Evolutionary conservation across 2,888 invertebrate genomes (phyloP), one percentile per base, ranked within the genome.

Genomic region (Hypercompe scribonia): DNA sequence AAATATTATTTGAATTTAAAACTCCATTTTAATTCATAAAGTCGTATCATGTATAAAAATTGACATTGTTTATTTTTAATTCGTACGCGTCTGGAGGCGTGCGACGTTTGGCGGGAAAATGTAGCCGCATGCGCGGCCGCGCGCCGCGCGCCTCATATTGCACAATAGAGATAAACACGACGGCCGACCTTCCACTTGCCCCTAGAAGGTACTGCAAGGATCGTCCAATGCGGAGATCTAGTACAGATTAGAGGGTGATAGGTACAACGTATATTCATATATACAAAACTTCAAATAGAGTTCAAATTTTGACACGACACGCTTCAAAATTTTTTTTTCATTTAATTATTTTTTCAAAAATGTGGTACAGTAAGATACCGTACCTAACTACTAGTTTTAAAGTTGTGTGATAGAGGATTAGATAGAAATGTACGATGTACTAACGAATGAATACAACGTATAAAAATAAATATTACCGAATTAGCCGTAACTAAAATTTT

Each of bases 101-200:
- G 87, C 90, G 88, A 86, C 87, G 93, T 89, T 90, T 92, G 93
- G 94, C 94, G 94, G 93, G 93, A 94, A 94, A 94, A 93, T 94
- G 94, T 87, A 80, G 77, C 90, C 91, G 93, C 92, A 88, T 88
- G 92, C 90, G 92, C 92, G 88, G 89, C 88, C 76, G 80, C 82
- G 86, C 86, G 86, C 89, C 87, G 90, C 89, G 90, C 89, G 89
- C 90, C 88, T 86, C 90, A 90, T 89, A 89, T 94, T 94, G 93
- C 95, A 90, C 94, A 94, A 94, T 91, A 87, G 84, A 87, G 74
- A 83, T 82, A 86, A 82, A 85, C 86, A 84, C 85, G 81, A 81
- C 86, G 79, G 82, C 78, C 87, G 89, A 90, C 90, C 90, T 90
- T 87, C 80, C 78, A 84, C 86, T 84, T 86, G 82, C 88, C 84